Evolutionary conservation across 1,140 invertebrate genomes (phyloP), one percentile per base, ranked within the genome.

Genomic region (Arctopsyche grandis): DNA sequence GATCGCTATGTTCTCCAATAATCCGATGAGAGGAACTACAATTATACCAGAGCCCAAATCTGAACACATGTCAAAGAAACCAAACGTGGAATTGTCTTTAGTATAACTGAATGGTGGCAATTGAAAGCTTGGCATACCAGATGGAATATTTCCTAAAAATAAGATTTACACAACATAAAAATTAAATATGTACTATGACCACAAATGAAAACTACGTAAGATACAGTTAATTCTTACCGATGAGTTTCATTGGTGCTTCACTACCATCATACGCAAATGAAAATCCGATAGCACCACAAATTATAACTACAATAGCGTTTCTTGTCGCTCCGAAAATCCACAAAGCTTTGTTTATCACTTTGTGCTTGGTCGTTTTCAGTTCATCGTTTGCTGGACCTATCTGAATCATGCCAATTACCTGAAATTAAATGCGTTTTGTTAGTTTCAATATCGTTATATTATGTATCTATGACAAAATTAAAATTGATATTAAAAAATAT

Each of bases 1-100:
- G 78, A 96, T 94, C 9, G 94, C 92, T 71, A 96, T 94, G 81
- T 95, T 93, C 85, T 96, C 95, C 84, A 96, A 90, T 19, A 96
- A 86, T 24, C 93, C 92, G 79, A 96, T 92, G 12, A 97, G 86
- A 0, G 95, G 94, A 48, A 96, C 87, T n/a, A 96, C 93, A 63
- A 96, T 86, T 58, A 96, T 86, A 7, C 94, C 94, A 12, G 92
- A 93, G 26, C 93, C 93, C 82, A 95, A 86, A 84, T 93, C 91
- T 16, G 91, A 88, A 26, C 92, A 87, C 92, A 95, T 94, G 7
- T 94, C 91, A 0, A 91, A 66, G 83, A 95, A 94, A 74, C 90
- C 89, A 0, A 89, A 87, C 0, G 88, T 91, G 1, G 84, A 85
- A 78, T 91, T 90, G 82, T 90, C 90, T 48, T 87, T 87, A 5